Evolutionary conservation across 1,140 invertebrate genomes (phyloP), one percentile per base, ranked within the genome.

Genomic region (Oscheius sp.): DNA sequence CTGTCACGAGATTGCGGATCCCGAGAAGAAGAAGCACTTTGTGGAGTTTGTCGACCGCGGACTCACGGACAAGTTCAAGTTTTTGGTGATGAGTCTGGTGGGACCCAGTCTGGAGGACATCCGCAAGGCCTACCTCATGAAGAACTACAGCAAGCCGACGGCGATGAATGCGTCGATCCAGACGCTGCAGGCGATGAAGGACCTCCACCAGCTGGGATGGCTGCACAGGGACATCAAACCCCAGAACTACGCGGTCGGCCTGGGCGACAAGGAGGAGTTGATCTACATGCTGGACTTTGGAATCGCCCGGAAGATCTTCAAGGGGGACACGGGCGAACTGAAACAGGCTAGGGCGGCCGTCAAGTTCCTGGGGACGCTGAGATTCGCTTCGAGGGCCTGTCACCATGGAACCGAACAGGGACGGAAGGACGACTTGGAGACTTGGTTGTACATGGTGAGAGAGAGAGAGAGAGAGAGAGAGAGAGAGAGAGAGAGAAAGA

Each of bases 211-310:
- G 10, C 31, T 68, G 13, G 68, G 73, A 18, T 75, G 62, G 20
- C 32, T 75, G n/a, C 73, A 75, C 59, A 13, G 68, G 2, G 68
- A 73, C 52, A 73, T 73, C 35, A 73, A 73, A 38, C 71, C 71
- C 20, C 45, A 45, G 0, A 73, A 73, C 64, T 73, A 31, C 26
- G 71, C 71, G 0, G 20, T 49, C 23, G 64, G 71, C 0, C 4
- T 67, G 1, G 46, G 31, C 3, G 62, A 65, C 4, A n/a, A 26
- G 2, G 31, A 46, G 34, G 3, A 7, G 15, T 38, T 55, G 2
- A 32, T 73, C 13, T 73, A 66, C 71, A 63, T 73, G 35, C 23
- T 73, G 4, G 71, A 73, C n/a, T 73, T 73, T 45, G 71, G 71
- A 28, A 73, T 73, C 13, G 59, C 71, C 7, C 55, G 46, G 23